Base-by-base conservation (phyloP, 92 coral and sea anemone species). In the Ricordea florida region DNA sequence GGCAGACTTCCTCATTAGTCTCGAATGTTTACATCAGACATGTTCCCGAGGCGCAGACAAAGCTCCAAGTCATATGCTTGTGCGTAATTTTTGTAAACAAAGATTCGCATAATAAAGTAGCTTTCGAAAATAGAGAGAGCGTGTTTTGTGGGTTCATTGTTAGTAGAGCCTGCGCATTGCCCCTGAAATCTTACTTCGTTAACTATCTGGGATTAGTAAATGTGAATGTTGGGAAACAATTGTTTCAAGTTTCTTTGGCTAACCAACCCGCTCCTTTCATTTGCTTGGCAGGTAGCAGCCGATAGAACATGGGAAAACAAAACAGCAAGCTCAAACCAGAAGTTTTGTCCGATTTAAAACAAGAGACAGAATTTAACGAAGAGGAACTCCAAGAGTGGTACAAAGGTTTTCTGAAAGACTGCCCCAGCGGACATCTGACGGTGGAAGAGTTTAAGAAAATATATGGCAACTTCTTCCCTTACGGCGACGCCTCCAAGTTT, bases 251-350 rank as follows among this genome's bases (percentile, higher is more conserved):
- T 55, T 15, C 23, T 28, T 16, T n/a, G 2, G 17, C 22, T 55
- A 6, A 55, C 40, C 10, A 24, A 55, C 36, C 6, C 62, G 21
- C 40, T n/a, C 36, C 32, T 10, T 70, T 25, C 40, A 36, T 70
- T 38, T 18, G 41, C 28, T 27, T 33, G 8, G 17, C 74, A 66
- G 74, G 60, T 66, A n/a, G 30, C 10, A 3, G 16, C 10, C 30
- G 74, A 16, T 4, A 41, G 41, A 31, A 72, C 24, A 94, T 94
- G 98, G 98, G 98, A 56, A 94, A 94, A 67, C 98, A 94, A 66
- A 94, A 94, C 67, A 94, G 98, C 74, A 94, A 94, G 66, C 89
- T 94, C n/a, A 83, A 84, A 61, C 98, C 98, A 11, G 98, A 94
- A 65, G 72, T 81, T 28, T 80, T 94, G 50, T 80, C 87, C 27